Percentiles rank a stretch among this genome's conserved stretches.
Evolutionary conservation across 1,140 invertebrate genomes (phyloP).

Genomic region (Pemphigus obesinymphae): DNA sequence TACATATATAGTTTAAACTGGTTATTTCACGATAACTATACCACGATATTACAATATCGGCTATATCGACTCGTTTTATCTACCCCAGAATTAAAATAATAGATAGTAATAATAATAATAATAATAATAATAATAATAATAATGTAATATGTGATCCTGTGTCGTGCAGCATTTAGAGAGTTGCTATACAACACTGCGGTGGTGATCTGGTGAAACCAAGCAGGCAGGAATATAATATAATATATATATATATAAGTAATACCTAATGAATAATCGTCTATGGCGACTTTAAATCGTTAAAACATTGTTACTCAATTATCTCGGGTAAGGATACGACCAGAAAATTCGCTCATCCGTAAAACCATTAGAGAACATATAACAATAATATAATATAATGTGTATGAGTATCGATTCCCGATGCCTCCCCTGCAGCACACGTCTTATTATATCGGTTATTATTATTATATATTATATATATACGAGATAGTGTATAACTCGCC

Average conservation of each 20-base stretch:
- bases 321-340: not conserved
- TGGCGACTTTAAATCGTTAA: not conserved
- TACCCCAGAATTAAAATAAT: not conserved
- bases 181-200: too few relatives aligned
- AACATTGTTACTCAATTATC: constrained; percentile 6
- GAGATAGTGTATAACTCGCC: not conserved
- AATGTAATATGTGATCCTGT: not conserved
- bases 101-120: not conserved
- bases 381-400: not conserved
- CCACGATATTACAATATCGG: not conserved
- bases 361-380: not conserved
- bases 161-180: constrained; percentile 7
- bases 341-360: constrained; percentile 14
- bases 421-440: too few relatives aligned
- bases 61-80: not conserved
- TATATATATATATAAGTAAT: not conserved
- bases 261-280: not conserved
- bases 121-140: not conserved
- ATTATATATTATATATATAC: not conserved
- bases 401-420: not conserved
- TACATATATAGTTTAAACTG: too few relatives aligned
- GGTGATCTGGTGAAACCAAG: too few relatives aligned
- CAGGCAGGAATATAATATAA: not conserved
- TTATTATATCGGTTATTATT: too few relatives aligned
- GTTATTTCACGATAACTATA: not conserved